These are phyloP conservation scores for Apodemus agrarius DNA, from an alignment of 2,797 vertebrate genomes.

Conservation along the genomic window DNA sequence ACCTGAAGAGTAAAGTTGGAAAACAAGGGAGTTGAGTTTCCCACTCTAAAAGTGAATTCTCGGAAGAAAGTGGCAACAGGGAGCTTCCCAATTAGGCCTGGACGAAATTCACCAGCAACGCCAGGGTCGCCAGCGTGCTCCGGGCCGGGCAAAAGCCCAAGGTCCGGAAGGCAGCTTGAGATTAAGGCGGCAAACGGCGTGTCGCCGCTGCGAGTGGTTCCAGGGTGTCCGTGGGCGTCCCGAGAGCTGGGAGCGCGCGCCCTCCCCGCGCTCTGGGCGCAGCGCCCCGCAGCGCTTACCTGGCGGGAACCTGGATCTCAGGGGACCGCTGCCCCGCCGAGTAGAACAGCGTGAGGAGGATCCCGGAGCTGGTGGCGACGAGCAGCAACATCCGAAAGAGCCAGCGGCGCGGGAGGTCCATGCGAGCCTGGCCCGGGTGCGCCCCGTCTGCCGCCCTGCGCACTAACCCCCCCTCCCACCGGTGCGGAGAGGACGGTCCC, in stretches of 20 bases:
- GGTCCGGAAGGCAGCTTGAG: background rate
- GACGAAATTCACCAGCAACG: background rate
- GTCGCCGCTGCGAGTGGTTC: background rate
- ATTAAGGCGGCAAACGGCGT: background rate
- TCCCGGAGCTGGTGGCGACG: constrained; percentile 63
- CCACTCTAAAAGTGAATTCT: background rate
- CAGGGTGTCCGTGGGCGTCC: background rate
- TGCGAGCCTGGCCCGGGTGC: background rate
- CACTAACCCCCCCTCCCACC: background rate
- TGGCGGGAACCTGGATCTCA: background rate
- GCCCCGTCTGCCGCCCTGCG: background rate
- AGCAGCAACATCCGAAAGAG: constrained; percentile 76
- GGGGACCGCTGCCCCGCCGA: background rate
- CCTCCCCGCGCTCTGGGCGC: background rate
- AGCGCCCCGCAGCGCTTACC: background rate
- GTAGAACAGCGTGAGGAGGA: constrained; percentile 80
- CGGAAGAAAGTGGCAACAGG: background rate
- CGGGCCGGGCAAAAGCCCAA: background rate
- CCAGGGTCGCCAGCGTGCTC: background rate
- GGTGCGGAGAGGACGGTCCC: background rate
- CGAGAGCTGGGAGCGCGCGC: too few relatives aligned
- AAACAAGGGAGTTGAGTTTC: background rate
- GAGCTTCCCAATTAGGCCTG: background rate
- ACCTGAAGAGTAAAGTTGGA: background rate
- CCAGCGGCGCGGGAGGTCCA: background rate